Base-by-base conservation (phyloP, 2,888 invertebrate species). In the Erpobdella octoculata region DNA sequence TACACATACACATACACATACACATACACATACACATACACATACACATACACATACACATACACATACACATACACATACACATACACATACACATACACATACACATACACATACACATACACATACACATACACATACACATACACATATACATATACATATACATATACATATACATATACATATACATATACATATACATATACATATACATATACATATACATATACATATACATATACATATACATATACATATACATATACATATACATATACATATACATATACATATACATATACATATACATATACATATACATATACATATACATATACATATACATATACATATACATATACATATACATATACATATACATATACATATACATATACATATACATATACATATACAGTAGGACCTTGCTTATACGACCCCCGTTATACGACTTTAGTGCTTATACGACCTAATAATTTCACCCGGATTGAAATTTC, bases 1-100 rank as follows among this genome's bases (percentile, higher is more conserved):
- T 48, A 73, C 41, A 73, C 48, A 68, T 38, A 73, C 53, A 69
- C 46, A 73, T 36, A 73, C 62, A 73, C 36, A 73, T 33, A 73
- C 36, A 73, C 62, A 73, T 33, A 69, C 25, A 73, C 46, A 73
- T 41, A 73, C 48, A 58, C 59, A 73, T 53, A 59, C 59, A 73
- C 48, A 58, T 41, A 73, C 35, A 73, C 59, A 73, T 41, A 48
- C 58, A 73, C 48, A 73, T 31, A 73, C 35, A 73, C 59, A 73
- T 35, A 73, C 58, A 66, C 46, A 73, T 41, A 73, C 37, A 73
- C 59, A 73, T 31, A 73, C 59, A 73, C 46, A 73, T 41, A 73
- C 46, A 67, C 59, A 67, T 37, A 73, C 59, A 41, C n/a, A 41
- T n/a, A 41, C n/a, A n/a, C n/a, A n/a, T n/a, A n/a, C n/a, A n/a